Conservation (phyloP, 2,113 vertebrate genomes). For the Xiphorhynchus elegans region DNA sequence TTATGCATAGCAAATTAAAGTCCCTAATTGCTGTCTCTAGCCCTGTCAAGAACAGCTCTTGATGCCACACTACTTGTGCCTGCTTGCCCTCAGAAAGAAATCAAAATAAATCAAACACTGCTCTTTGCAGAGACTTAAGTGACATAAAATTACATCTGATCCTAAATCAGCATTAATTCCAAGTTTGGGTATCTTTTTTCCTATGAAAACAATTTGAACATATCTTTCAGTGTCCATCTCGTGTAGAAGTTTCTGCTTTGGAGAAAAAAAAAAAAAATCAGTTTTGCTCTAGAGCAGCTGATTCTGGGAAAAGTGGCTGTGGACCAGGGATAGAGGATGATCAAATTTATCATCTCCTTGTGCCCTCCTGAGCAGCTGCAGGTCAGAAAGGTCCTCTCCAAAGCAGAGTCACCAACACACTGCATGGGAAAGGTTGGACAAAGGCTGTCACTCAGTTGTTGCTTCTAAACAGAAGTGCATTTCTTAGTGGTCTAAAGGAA, state of each 20-base stretch:
- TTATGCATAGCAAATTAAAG: background rate
- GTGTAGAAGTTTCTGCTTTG: background rate
- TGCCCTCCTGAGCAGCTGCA: background rate
- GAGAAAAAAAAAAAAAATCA: background rate
- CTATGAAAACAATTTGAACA: background rate
- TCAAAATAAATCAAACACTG: background rate
- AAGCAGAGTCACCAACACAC: fast-evolving
- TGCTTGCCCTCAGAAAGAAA: background rate
- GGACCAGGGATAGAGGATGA: background rate
- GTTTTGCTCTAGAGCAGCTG: background rate
- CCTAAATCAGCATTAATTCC: background rate
- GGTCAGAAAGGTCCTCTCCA: background rate
- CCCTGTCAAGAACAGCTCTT: background rate
- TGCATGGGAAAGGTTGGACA: background rate
- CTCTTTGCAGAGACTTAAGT: background rate
- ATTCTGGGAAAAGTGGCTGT: background rate
- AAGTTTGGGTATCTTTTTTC: background rate
- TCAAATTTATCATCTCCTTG: fast-evolving
- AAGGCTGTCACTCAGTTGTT: background rate
- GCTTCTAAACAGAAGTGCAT: background rate
- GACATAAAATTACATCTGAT: background rate
- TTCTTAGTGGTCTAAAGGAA: background rate
- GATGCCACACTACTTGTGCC: background rate
- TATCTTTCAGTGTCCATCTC: background rate
- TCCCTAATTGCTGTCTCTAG: background rate